phyloP scores from a whole-genome alignment of 1,140 invertebrate species.

The Dermatophagoides farinae region DNA sequence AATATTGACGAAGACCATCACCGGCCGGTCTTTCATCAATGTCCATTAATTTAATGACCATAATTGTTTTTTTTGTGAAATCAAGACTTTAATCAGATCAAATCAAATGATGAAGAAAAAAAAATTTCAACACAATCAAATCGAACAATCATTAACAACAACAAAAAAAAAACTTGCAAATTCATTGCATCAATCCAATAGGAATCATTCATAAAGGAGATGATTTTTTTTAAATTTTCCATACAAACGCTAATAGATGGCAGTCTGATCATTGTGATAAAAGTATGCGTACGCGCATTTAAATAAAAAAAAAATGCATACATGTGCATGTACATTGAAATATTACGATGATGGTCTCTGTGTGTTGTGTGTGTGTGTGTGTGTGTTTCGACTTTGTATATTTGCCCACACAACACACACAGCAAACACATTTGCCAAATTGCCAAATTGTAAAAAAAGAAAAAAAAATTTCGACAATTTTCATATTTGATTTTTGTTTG shows the following conservation, averaged over 20 bases:
- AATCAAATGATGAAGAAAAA: not conserved
- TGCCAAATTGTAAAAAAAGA: not conserved
- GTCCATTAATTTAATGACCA: not conserved
- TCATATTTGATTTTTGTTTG: no score
- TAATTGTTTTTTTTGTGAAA: not conserved
- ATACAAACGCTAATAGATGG: not conserved
- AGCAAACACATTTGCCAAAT: not conserved
- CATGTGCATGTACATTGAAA: no score
- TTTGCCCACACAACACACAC: not conserved
- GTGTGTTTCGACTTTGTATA: no score
- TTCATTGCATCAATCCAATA: not conserved
- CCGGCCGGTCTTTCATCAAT: constrained; percentile 32
- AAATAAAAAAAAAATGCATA: no score
- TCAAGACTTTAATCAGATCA: not conserved
- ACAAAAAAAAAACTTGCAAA: not conserved
- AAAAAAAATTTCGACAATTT: no score
- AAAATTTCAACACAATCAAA: not conserved
- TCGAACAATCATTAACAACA: not conserved
- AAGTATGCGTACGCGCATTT: no score
- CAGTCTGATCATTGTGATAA: not conserved
- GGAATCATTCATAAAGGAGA: no score
- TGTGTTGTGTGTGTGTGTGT: no score
- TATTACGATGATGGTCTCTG: no score
- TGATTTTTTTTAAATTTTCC: no score
- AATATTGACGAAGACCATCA: constrained; percentile 77